A percentile compares a stretch with the other conserved stretches of the same genome.
These are phyloP conservation scores for Hoplodrina ambigua DNA, from an alignment of 2,888 invertebrate species.

Conservation along the genomic window DNA sequence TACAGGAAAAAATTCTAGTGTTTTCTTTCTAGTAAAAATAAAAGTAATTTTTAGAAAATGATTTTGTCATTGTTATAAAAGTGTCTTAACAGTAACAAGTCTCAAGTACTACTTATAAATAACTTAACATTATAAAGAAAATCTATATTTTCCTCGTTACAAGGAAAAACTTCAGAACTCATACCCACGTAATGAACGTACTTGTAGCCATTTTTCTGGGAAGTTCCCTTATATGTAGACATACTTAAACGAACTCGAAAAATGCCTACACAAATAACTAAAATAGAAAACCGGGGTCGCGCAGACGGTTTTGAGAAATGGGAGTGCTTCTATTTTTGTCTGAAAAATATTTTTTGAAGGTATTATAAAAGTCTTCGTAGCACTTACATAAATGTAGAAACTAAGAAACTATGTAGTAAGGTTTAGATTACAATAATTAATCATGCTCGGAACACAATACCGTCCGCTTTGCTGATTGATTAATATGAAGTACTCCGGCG, in stretches of 20 bases:
- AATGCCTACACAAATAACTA: constrained; percentile 20
- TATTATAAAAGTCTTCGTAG: neutral
- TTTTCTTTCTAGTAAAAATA: no score
- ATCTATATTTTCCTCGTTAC: constrained; percentile 17
- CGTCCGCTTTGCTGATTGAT: constrained; percentile 30
- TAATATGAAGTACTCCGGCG: constrained; percentile 29
- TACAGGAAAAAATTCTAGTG: no score
- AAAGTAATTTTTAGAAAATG: no score
- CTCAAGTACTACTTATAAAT: neutral
- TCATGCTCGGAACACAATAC: constrained; percentile 44
- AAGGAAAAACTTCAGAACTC: constrained; percentile 28
- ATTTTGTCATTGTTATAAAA: neutral
- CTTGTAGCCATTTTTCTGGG: neutral
- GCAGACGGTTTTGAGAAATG: constrained; percentile 6
- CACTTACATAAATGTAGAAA: neutral
- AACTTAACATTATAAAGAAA: constrained; percentile 16
- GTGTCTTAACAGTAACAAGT: neutral
- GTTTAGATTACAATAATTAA: constrained; percentile 43
- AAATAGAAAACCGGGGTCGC: constrained; percentile 7
- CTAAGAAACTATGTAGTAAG: constrained; percentile 9
- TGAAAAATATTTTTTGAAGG: constrained; percentile 10
- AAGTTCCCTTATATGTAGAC: neutral
- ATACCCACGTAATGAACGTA: constrained; percentile 4
- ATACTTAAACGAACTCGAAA: no score
- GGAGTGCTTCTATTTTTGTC: constrained; percentile 17